Evolutionary conservation across 2,113 vertebrate species (phyloP).

Genomic region (Aythya baeri): DNA sequence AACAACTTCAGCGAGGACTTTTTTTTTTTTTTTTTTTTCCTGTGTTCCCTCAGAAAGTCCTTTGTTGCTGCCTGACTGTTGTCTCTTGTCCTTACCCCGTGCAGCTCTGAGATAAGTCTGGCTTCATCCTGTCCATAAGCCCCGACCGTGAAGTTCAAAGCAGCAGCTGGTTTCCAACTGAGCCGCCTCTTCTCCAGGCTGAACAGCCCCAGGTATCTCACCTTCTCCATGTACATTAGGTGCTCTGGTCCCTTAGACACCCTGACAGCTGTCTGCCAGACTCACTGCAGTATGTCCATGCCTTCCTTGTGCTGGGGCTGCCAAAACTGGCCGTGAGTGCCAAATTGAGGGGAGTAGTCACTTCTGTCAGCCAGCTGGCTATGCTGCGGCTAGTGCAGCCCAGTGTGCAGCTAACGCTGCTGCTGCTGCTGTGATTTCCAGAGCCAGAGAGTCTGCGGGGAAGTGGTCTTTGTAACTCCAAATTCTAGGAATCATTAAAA

Average conservation of each 20-base stretch:
- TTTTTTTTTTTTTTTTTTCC: neutral
- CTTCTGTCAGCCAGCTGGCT: neutral
- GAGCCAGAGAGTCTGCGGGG: neutral
- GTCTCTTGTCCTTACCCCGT: neutral
- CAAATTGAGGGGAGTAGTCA: fast-evolving
- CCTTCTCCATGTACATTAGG: neutral
- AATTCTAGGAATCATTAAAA: neutral
- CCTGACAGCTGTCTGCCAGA: neutral
- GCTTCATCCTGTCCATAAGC: neutral
- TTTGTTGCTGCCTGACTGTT: neutral
- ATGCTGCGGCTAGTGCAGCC: neutral
- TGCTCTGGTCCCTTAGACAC: neutral
- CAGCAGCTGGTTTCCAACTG: neutral
- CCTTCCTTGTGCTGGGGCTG: neutral
- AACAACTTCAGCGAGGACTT: neutral
- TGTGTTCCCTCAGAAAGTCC: neutral
- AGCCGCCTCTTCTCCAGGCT: neutral
- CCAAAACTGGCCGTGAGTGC: neutral
- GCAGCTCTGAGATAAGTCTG: neutral
- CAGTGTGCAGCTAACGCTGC: fast-evolving
- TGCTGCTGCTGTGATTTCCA: neutral
- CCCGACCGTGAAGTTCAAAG: neutral
- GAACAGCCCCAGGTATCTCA: neutral
- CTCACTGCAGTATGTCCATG: neutral
- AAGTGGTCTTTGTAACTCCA: neutral